Conservation (phyloP, 2,888 invertebrate genomes). For the Ischnura elegans region DNA sequence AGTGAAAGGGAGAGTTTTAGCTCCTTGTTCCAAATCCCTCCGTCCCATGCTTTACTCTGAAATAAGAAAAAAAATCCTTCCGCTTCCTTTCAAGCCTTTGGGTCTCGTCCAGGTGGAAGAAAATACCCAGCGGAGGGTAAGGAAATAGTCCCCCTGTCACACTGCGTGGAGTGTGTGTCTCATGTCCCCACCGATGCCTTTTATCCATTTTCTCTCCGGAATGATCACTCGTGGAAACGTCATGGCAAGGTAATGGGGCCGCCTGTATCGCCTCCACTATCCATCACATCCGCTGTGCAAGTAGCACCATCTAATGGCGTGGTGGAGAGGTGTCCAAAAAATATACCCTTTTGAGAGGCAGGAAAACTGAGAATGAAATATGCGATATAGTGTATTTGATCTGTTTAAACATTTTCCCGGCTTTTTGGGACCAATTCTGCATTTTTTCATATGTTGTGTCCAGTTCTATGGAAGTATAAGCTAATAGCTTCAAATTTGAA, state of each 20-base stretch:
- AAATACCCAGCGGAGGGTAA: not conserved
- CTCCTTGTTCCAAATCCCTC: not conserved
- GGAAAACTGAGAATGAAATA: no score
- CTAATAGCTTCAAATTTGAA: no score
- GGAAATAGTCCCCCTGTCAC: not conserved
- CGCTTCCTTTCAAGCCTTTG: not conserved
- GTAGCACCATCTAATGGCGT: not conserved
- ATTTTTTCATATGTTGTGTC: no score
- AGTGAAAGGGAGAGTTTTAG: not conserved
- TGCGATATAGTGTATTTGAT: no score
- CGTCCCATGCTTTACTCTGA: not conserved
- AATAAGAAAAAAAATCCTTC: no score
- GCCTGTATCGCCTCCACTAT: not conserved
- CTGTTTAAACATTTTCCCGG: no score
- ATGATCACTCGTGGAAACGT: not conserved
- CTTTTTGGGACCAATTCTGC: no score
- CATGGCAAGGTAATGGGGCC: constrained; percentile 8
- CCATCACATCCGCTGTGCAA: not conserved
- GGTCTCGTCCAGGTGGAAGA: not conserved
- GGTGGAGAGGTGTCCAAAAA: not conserved
- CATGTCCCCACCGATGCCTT: not conserved
- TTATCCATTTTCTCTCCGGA: not conserved
- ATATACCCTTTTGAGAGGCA: no score
- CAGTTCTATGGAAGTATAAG: no score
- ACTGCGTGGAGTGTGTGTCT: not conserved